Evolutionary conservation across 2,888 invertebrate genomes (phyloP), one percentile per base, ranked within the genome.

Genomic region (Tridacna crocea): DNA sequence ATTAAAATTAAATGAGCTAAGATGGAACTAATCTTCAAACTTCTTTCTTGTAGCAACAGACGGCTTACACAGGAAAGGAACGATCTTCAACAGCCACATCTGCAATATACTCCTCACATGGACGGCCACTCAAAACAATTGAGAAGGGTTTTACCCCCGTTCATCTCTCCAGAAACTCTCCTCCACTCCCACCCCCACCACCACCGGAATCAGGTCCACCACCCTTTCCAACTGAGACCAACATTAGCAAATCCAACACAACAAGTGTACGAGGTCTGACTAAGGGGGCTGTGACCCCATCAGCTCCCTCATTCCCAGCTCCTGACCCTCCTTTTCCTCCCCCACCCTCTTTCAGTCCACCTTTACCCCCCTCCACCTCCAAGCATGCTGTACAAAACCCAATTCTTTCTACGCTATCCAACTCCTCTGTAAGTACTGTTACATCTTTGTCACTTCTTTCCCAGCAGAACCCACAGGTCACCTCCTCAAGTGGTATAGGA

Each of bases 41-140:
- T 79, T 75, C 76, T 86, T 26, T 75, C 13, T 86, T 86, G 48
- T 86, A 86, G 86, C 77, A 75, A 22, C 81, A 81, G 73, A 72
- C 72, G 26, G 48, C 75, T 70, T 86, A 83, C 66, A 70, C 77
- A 36, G 48, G 81, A 75, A 75, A 79, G 46, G 75, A 79, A 15
- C 60, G 72, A 51, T 75, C 79, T 36, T 75, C 81, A 68, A 77
- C 72, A n/a, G 79, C 47, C 72, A 65, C 82, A 61, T 72, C 78
- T 74, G 65, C 79, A 47, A 58, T 76, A 81, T 82, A 77, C 66
- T 75, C 77, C 63, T 24, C 84, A 46, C 48, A 77, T 46, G 82
- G 84, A 48, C 77, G 72, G 65, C 82, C 84, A 63, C 47, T 77
- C 26, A 82, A 78, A 26, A 77, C 77, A 75, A 58, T 77, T 48